These are phyloP conservation scores for Meiosimyza platycephala DNA, from an alignment of 2,888 invertebrate genomes.

Conservation along the genomic window DNA sequence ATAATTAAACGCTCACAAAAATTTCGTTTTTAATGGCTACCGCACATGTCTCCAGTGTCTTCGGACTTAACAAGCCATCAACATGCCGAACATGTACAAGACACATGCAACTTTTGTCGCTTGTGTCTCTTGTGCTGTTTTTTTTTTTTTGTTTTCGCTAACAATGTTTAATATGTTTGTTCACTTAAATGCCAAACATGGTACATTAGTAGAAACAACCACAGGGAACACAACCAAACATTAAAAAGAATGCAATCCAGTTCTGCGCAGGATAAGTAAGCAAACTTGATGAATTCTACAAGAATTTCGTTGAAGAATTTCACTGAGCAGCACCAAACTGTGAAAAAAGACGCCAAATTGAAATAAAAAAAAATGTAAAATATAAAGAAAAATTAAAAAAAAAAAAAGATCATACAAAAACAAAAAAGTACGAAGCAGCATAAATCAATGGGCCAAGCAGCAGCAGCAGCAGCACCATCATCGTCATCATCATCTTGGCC, in stretches of 20 bases:
- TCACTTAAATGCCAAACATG: constrained; percentile 26
- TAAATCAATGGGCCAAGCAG: constrained; percentile 26
- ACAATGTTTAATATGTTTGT: constrained; percentile 25
- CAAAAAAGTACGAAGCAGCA: constrained; percentile 4
- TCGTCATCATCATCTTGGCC: neutral
- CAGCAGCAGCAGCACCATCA: neutral
- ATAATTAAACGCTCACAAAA: constrained; percentile 23
- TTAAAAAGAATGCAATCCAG: neutral
- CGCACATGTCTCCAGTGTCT: neutral
- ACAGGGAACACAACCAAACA: constrained; percentile 7
- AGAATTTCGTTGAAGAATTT: constrained; percentile 26
- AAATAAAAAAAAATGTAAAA: constrained; percentile 11
- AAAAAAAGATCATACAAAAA: neutral
- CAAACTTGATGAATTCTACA: constrained; percentile 29
- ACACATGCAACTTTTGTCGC: too few species aligned
- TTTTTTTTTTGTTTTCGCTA: too few species aligned
- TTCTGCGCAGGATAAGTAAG: neutral
- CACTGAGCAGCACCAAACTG: neutral
- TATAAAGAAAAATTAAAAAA: neutral
- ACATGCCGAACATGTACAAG: too few species aligned
- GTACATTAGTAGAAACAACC: constrained; percentile 25
- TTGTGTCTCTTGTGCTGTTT: too few species aligned
- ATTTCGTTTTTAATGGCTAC: neutral
- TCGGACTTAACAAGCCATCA: neutral
- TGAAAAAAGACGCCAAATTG: too few species aligned